phyloP scores from a whole-genome alignment of 2,888 invertebrate genomes.

The Tinea pellionella region DNA sequence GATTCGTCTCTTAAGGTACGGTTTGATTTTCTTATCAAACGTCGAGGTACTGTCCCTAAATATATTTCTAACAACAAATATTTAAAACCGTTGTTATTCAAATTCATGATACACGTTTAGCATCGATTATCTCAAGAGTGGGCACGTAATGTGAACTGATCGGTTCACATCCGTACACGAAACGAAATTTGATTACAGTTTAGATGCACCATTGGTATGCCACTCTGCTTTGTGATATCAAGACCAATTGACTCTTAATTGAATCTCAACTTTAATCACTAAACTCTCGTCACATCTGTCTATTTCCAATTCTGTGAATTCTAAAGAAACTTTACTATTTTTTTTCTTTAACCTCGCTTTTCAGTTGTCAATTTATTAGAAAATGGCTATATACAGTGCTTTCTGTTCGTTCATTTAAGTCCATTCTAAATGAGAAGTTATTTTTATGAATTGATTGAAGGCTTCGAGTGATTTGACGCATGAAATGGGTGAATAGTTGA shows the following conservation, averaged over 20 bases:
- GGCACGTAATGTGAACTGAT: conserved; percentile 11
- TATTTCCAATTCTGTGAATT: no score
- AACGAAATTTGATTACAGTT: conserved; percentile 12
- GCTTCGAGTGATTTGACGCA: conserved; percentile 3
- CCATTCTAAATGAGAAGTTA: background rate
- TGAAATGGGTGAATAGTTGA: conserved; percentile 6
- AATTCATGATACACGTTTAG: background rate
- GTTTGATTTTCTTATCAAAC: background rate
- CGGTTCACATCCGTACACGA: conserved; percentile 9
- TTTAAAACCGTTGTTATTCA: conserved; percentile 1
- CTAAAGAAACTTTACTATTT: no score
- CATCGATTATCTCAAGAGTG: background rate
- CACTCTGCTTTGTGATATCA: conserved; percentile 6
- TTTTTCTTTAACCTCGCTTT: no score
- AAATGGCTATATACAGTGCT: no score
- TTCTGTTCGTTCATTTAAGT: no score
- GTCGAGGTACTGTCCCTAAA: background rate
- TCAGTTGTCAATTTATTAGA: no score
- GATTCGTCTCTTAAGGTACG: background rate
- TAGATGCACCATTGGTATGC: background rate
- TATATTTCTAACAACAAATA: background rate
- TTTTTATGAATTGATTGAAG: conserved; percentile 8
- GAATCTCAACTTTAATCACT: no score
- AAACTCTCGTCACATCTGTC: no score
- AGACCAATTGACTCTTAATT: background rate